Evolutionary conservation across 2,113 vertebrate genomes (phyloP).

Genomic region (Mus pahari): DNA sequence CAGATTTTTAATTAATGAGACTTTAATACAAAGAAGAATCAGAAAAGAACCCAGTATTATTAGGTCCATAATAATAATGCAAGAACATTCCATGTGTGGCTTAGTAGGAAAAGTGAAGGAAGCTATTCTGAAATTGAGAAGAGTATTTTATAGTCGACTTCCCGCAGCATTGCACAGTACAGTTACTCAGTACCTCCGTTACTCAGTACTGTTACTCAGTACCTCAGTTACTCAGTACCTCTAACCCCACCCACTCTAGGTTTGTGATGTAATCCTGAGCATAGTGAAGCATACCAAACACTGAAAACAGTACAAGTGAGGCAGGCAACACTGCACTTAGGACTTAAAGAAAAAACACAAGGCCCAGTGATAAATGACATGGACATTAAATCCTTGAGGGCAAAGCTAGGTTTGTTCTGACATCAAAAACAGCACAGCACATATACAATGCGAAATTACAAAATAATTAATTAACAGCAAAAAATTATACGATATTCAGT

Average conservation of each 20-base stretch:
- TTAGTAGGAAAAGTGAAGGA: conserved; percentile 5
- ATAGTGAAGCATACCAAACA: not conserved
- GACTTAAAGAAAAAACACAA: not conserved
- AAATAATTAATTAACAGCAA: not conserved
- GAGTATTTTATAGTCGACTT: not conserved
- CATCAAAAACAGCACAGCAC: not conserved
- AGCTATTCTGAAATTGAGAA: not conserved
- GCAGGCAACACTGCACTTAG: not conserved
- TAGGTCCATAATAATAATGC: not conserved
- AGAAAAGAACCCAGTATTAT: not conserved
- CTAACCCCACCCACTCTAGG: too few relatives aligned
- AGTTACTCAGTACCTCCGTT: not conserved
- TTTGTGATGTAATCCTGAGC: not conserved
- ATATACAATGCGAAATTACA: not conserved
- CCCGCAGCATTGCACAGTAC: not conserved
- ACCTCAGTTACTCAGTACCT: not conserved
- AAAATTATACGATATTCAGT: not conserved
- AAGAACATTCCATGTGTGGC: not conserved
- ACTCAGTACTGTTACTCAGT: too few relatives aligned
- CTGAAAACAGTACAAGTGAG: not conserved
- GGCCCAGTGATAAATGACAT: not conserved
- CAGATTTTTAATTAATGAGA: conserved; percentile 26
- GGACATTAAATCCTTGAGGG: not conserved
- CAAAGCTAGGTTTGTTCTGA: conserved; percentile 27
- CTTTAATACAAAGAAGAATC: not conserved